These are phyloP conservation scores for Drosophila austrosaltans DNA, from an alignment of 2,888 invertebrate species.

Conservation along the genomic window DNA sequence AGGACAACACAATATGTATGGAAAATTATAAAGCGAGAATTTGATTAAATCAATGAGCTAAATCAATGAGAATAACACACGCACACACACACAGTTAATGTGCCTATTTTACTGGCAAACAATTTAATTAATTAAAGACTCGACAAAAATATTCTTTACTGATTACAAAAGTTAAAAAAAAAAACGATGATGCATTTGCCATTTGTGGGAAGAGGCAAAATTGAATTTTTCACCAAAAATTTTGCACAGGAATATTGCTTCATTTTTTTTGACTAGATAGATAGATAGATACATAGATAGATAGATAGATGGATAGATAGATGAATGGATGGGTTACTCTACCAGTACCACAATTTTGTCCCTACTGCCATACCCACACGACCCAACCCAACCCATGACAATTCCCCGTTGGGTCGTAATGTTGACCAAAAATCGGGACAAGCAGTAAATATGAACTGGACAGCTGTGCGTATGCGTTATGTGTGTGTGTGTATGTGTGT, in stretches of 20 bases:
- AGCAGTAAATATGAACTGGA: constrained; percentile 64
- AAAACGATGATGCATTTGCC: neutral
- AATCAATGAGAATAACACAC: neutral
- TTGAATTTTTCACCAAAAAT: constrained; percentile 44
- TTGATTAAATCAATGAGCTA: neutral
- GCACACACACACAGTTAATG: neutral
- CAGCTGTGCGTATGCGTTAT: neutral
- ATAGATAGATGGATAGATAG: constrained; percentile 46
- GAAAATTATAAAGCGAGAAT: neutral
- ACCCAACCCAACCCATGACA: neutral
- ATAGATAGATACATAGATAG: neutral
- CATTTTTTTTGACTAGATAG: constrained; percentile 2
- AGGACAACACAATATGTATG: neutral
- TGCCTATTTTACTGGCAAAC: constrained; percentile 3
- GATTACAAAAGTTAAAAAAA: constrained; percentile 15
- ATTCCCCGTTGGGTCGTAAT: constrained; percentile 38
- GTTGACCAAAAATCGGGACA: constrained; percentile 49
- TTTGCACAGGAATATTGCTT: constrained; percentile 21
- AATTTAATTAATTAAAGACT: constrained; percentile 18
- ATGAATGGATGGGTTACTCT: neutral
- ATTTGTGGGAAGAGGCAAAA: constrained; percentile 16
- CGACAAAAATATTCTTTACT: constrained; percentile 2
- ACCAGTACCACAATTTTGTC: neutral
- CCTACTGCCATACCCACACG: neutral
- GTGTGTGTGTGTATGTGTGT: constrained; percentile 6